Percentiles rank a stretch among this genome's conserved stretches.
phyloP scores from a whole-genome alignment of 2,888 invertebrate genomes.

The Drosophila fungiperda region DNA sequence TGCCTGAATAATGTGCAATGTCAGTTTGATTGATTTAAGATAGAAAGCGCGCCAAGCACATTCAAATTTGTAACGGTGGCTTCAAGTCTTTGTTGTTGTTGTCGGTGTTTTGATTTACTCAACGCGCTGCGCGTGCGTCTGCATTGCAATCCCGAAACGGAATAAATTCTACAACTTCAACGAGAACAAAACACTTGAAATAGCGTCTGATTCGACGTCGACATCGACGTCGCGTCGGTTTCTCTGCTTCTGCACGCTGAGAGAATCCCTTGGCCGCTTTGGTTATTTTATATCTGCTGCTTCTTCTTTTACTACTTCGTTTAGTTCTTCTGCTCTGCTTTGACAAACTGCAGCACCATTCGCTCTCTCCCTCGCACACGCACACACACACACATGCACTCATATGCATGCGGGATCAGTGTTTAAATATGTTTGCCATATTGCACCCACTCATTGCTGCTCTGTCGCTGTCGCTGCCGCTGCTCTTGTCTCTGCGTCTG shows the following conservation, averaged over 20 bases:
- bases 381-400: slow-evolving; percentile 24
- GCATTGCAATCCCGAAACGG: slow-evolving; percentile 84
- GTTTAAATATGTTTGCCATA: slow-evolving; percentile 79
- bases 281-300: slow-evolving; percentile 63
- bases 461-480: slow-evolving; percentile 20
- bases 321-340: slow-evolving; percentile 41
- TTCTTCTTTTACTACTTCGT: slow-evolving; percentile 42
- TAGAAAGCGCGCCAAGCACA: slow-evolving; percentile 56
- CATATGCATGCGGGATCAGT: slow-evolving; percentile 67
- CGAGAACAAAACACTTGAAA: slow-evolving; percentile 74
- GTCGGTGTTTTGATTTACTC: slow-evolving; percentile 27
- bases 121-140: slow-evolving; percentile 82
- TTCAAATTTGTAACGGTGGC: slow-evolving; percentile 54
- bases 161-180: slow-evolving; percentile 84
- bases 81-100: slow-evolving; percentile 17
- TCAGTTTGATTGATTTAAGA: slow-evolving; percentile 53
- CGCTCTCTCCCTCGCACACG: slow-evolving; percentile 53
- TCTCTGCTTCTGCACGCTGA: slow-evolving; percentile 45
- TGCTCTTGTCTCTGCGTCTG: slow-evolving; percentile 23
- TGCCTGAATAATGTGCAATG: slow-evolving; percentile 40
- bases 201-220: slow-evolving; percentile 28
- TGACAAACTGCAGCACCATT: slow-evolving; percentile 35
- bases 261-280: slow-evolving; percentile 66
- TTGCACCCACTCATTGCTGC: slow-evolving; percentile 78
- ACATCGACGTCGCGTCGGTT: slow-evolving; percentile 15